Evolutionary conservation across 2,797 vertebrate species (phyloP).

Genomic region (Malacoctenus gilli): DNA sequence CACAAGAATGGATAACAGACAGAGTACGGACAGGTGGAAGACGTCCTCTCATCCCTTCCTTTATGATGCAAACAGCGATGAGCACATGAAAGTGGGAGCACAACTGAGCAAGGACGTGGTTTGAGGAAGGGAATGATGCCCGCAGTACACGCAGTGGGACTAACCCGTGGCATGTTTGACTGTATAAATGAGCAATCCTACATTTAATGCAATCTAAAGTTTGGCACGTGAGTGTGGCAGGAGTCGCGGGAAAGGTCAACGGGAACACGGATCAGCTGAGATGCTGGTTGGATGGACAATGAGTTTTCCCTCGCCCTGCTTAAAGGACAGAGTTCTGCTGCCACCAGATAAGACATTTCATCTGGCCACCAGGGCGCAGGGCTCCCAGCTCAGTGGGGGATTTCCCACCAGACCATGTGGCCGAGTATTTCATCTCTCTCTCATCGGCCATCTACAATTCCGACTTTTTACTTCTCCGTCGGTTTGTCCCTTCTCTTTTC

Average conservation of each 20-base stretch:
- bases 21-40: conserved; percentile 17
- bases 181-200: conserved; percentile 48
- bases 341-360: conserved; percentile 82
- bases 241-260: conserved; percentile 78
- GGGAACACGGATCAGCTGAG: conserved; percentile 78
- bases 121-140: background rate
- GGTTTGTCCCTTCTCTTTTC: conserved; percentile 33
- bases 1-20: conserved; percentile 26
- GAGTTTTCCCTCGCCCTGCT: conserved; percentile 73
- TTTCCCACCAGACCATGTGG: conserved; percentile 77
- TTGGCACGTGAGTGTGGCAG: conserved; percentile 58
- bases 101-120: conserved; percentile 1
- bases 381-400: conserved; percentile 72
- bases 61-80: conserved; percentile 18
- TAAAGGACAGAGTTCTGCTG: conserved; percentile 81
- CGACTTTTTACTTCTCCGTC: conserved; percentile 36
- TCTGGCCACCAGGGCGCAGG: conserved; percentile 69
- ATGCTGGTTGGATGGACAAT: conserved; percentile 79
- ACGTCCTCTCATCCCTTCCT: conserved; percentile 16
- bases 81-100: conserved; percentile 11
- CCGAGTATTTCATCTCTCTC: conserved; percentile 60
- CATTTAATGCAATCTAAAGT: conserved; percentile 65
- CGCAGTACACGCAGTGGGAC: background rate
- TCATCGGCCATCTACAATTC: conserved; percentile 51
- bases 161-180: conserved; percentile 4